These are phyloP conservation scores for Dysidea cf. avara DNA, from an alignment of 37 sponge, comb jelly and placozoan genomes.

Conservation along the genomic window DNA sequence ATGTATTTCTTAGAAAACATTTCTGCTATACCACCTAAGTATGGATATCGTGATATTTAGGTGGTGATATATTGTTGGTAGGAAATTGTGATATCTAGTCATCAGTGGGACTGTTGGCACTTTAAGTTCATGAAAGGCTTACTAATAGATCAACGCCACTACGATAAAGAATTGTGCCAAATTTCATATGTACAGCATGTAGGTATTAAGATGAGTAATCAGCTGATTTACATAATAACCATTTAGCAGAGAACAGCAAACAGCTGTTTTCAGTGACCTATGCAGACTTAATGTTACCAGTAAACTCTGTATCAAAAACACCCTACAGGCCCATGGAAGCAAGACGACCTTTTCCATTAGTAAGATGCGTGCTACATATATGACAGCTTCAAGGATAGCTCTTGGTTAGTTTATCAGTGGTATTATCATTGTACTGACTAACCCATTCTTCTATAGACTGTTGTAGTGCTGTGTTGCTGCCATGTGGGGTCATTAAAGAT, in stretches of 20 bases:
- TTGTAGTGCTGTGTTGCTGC: too few species aligned
- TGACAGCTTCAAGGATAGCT: too few species aligned
- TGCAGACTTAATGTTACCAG: not conserved
- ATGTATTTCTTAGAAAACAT: not conserved
- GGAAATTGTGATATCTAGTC: too few species aligned
- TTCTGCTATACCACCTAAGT: too few species aligned
- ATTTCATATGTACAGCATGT: conserved; percentile 11
- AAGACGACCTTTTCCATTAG: not conserved
- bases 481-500: too few species aligned
- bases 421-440: too few species aligned
- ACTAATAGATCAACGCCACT: conserved; percentile 3
- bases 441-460: too few species aligned
- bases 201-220: not conserved
- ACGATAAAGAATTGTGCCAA: conserved; percentile 25
- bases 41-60: too few species aligned
- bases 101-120: conserved; percentile 20
- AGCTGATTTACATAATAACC: conserved; percentile 12
- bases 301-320: not conserved
- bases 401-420: too few species aligned
- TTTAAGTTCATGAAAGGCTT: conserved; percentile 23
- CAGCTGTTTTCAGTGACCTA: not conserved
- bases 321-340: not conserved
- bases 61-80: too few species aligned
- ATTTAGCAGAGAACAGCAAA: not conserved
- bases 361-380: not conserved